Evolutionary conservation across 2,113 vertebrate genomes (phyloP).

Genomic region (Ammodytes marinus): DNA sequence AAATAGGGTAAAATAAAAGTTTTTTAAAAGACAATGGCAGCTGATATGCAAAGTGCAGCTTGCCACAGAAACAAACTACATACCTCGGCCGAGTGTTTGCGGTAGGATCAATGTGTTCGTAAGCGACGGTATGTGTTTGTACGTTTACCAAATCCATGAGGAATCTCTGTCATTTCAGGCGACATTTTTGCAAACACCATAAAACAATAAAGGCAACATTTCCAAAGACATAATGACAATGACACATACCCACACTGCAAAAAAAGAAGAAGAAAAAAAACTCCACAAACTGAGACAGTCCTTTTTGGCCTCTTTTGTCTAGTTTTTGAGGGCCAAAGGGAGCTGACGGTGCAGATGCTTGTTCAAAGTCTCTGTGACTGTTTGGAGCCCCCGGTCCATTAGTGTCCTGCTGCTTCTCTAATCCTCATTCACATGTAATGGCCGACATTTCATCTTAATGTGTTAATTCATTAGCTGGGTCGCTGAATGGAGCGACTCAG

Average conservation of each 20-base stretch:
- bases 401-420: conserved; percentile 86
- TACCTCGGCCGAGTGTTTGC: conserved; percentile 57
- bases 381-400: conserved; percentile 80
- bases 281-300: not conserved
- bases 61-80: conserved; percentile 64
- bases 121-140: not conserved
- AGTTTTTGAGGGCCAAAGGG: conserved; percentile 35
- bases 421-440: conserved; percentile 89
- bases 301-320: conserved; percentile 28
- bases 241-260: conserved; percentile 9
- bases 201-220: conserved; percentile 80
- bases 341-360: conserved; percentile 68
- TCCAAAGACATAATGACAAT: conserved; percentile 24
- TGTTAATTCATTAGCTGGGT: conserved; percentile 82
- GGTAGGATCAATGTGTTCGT: conserved; percentile 31
- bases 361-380: conserved; percentile 77
- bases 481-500: conserved; percentile 74
- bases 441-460: conserved; percentile 85
- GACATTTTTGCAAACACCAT: conserved; percentile 82
- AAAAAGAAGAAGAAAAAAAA: conserved; percentile 28
- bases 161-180: conserved; percentile 64
- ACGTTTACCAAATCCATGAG: conserved; percentile 44
- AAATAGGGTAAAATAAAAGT: conserved; percentile 77
- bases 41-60: conserved; percentile 74
- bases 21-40: conserved; percentile 77